phyloP scores from a whole-genome alignment of 1,140 invertebrate species.

The Drosophila suzukii region DNA sequence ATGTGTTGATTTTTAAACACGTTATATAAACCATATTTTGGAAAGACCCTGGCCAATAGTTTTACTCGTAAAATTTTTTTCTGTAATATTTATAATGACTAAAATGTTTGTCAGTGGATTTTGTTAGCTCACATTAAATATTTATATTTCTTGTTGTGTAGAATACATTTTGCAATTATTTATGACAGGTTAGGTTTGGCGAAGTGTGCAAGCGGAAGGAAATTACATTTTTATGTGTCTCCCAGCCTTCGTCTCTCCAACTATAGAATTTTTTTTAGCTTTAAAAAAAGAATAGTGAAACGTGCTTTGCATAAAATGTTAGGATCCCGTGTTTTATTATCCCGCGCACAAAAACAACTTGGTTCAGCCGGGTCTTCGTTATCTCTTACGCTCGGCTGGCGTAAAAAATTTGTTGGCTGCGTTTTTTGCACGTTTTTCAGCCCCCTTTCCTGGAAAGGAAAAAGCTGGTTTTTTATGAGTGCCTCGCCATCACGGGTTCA shows the following conservation, averaged over 20 bases:
- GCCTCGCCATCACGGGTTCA: conserved; percentile 37
- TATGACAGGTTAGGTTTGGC: conserved; percentile 62
- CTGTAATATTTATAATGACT: too few relatives aligned
- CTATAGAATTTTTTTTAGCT: conserved; percentile 22
- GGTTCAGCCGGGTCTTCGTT: conserved; percentile 44
- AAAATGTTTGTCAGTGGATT: background rate
- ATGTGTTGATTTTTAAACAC: too few relatives aligned
- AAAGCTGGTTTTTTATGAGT: conserved; percentile 14
- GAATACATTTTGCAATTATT: conserved; percentile 48
- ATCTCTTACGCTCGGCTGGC: conserved; percentile 67
- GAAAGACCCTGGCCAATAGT: too few relatives aligned
- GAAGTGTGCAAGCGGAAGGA: conserved; percentile 55
- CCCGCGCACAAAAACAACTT: conserved; percentile 32
- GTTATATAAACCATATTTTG: too few relatives aligned
- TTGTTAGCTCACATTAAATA: background rate
- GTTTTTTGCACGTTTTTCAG: conserved; percentile 37
- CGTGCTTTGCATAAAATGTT: conserved; percentile 69
- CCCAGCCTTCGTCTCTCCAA: conserved; percentile 6
- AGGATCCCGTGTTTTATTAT: conserved; percentile 42
- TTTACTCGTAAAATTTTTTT: too few relatives aligned
- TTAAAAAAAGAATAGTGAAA: conserved; percentile 37
- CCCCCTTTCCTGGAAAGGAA: background rate
- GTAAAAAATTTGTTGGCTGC: conserved; percentile 59
- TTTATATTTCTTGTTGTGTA: background rate
- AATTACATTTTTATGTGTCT: conserved; percentile 72